These are phyloP conservation scores for Porites cylindrica DNA, from an alignment of 92 coral and sea anemone genomes.

Conservation along the genomic window DNA sequence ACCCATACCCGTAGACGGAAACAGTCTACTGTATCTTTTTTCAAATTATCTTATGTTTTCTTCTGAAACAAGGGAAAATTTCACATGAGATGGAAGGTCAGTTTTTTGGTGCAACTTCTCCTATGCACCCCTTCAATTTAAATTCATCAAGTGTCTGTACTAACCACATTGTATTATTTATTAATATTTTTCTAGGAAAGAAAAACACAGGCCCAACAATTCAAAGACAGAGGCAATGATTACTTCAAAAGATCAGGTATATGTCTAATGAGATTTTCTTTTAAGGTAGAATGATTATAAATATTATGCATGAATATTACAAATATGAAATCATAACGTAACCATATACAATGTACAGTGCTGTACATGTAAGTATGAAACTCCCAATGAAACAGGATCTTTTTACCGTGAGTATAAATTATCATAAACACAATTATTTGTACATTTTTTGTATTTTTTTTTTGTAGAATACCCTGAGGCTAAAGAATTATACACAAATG, in stretches of 20 bases:
- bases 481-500: conserved; percentile 87
- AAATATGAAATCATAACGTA: too few species aligned
- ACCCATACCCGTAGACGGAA: too few species aligned
- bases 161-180: not conserved
- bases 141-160: not conserved
- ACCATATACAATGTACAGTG: too few species aligned
- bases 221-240: conserved; percentile 87
- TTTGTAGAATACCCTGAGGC: conserved; percentile 89
- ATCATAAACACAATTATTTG: not conserved
- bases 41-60: too few species aligned
- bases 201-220: conserved; percentile 78
- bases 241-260: conserved; percentile 90
- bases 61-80: too few species aligned
- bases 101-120: too few species aligned
- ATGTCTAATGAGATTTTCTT: not conserved
- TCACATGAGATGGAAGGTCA: too few species aligned
- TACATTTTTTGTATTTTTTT: not conserved
- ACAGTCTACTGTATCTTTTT: too few species aligned
- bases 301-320: not conserved
- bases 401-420: not conserved
- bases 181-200: conserved; percentile 69
- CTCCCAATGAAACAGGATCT: too few species aligned
- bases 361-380: too few species aligned
- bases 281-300: not conserved
- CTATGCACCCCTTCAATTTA: too few species aligned